Conservation (phyloP, 2,888 invertebrate genomes). For the Agrochola circellaris region DNA sequence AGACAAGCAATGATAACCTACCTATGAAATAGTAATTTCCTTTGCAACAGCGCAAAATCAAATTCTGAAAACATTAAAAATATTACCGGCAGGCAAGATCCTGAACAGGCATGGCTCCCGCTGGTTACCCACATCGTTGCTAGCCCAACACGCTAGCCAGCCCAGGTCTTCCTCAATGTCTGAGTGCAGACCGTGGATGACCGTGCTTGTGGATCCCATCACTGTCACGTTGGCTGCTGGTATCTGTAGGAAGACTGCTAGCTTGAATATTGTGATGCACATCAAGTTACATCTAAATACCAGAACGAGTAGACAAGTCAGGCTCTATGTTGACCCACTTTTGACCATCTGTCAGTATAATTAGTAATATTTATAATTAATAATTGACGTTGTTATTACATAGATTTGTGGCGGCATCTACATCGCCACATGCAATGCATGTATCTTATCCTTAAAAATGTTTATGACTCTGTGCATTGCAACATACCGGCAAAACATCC, state of each 20-base stretch:
- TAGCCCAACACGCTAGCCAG: conserved; percentile 96
- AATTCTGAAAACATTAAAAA: not conserved
- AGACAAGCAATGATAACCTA: not conserved
- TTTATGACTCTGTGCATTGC: not conserved
- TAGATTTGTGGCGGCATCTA: too few relatives aligned
- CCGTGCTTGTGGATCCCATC: conserved; percentile 90
- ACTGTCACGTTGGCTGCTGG: conserved; percentile 89
- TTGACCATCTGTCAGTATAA: too few relatives aligned
- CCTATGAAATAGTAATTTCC: not conserved
- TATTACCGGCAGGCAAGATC: conserved; percentile 94
- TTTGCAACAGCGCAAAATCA: not conserved
- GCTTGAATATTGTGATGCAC: too few relatives aligned
- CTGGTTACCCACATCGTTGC: conserved; percentile 95
- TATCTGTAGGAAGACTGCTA: conserved; percentile 76
- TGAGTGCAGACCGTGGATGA: conserved; percentile 90
- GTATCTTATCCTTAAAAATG: too few relatives aligned
- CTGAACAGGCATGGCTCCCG: conserved; percentile 95
- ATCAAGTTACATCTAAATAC: too few relatives aligned
- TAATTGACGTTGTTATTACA: too few relatives aligned
- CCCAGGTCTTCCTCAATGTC: conserved; percentile 93
- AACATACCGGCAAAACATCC: conserved; percentile 93
- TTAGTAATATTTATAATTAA: too few relatives aligned
- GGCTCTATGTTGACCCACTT: too few relatives aligned
- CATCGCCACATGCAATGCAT: too few relatives aligned
- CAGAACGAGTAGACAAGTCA: too few relatives aligned